These are phyloP conservation scores for Calonectris borealis DNA, from an alignment of 2,113 vertebrate genomes.

Conservation along the genomic window DNA sequence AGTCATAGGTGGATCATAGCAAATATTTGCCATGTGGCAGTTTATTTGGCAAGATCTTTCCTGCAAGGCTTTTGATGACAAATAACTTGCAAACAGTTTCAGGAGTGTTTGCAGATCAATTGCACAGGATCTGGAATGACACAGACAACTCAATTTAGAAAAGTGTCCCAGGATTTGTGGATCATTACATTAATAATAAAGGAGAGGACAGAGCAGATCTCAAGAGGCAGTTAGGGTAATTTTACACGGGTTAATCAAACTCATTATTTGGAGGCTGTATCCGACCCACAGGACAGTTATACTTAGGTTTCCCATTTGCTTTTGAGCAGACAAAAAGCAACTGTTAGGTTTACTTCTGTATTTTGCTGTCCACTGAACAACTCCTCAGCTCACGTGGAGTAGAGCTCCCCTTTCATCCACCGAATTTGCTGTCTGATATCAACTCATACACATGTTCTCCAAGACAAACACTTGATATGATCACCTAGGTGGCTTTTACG, in stretches of 20 bases:
- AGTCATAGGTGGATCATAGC: not conserved
- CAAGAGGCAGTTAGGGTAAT: not conserved
- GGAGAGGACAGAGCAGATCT: not conserved
- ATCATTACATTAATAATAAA: not conserved
- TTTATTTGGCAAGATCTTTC: not conserved
- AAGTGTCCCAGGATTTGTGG: not conserved
- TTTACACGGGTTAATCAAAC: not conserved
- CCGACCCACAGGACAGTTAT: not conserved
- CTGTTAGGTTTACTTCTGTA: not conserved
- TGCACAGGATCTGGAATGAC: not conserved
- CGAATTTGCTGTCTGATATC: not conserved
- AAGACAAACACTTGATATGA: not conserved
- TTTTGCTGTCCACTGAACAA: not conserved
- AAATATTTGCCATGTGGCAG: not conserved
- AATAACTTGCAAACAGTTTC: not conserved
- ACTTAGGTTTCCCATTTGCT: not conserved
- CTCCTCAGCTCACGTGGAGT: not conserved
- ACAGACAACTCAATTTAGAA: not conserved
- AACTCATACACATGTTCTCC: not conserved
- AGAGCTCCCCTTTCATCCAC: not conserved
- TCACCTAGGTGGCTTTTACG: not conserved
- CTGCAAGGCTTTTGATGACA: not conserved
- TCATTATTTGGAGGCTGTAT: not conserved
- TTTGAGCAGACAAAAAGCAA: not conserved
- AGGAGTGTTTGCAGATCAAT: not conserved